These are phyloP conservation scores for Poeciliopsis retropinna DNA, from an alignment of 2,113 vertebrate species.

Conservation along the genomic window DNA sequence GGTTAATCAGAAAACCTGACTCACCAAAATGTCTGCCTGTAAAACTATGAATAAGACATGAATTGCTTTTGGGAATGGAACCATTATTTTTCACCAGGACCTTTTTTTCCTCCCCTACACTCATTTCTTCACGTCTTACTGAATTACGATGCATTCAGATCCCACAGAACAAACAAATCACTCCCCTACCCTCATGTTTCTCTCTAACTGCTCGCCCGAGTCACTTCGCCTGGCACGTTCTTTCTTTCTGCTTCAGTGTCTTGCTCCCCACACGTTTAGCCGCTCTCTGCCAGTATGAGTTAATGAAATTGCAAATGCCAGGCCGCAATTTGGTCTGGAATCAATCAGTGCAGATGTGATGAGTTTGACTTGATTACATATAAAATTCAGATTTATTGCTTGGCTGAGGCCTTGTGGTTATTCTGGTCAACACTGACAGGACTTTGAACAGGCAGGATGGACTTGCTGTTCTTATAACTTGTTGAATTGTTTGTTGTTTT, in stretches of 20 bases:
- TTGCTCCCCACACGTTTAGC: constrained; percentile 25
- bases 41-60: constrained; percentile 22
- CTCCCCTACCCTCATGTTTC: constrained; percentile 55
- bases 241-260: constrained; percentile 28
- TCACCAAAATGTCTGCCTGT: constrained; percentile 32
- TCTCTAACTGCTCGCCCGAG: constrained; percentile 61
- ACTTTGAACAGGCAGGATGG: constrained; percentile 15
- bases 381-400: constrained; percentile 74
- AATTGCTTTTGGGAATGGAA: constrained; percentile 24
- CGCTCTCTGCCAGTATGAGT: constrained; percentile 49
- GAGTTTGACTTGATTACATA: constrained; percentile 72
- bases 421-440: constrained; percentile 36
- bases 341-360: constrained; percentile 74
- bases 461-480: constrained; percentile 44
- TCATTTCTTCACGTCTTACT: constrained; percentile 22
- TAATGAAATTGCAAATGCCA: constrained; percentile 69
- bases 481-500: constrained; percentile 17
- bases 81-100: constrained; percentile 13
- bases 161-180: constrained; percentile 66
- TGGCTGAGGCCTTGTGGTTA: constrained; percentile 49
- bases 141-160: constrained; percentile 53
- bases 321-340: constrained; percentile 64
- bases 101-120: neutral
- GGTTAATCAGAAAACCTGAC: constrained; percentile 5
- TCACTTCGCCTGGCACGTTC: constrained; percentile 37